Conservation (phyloP, 2,113 vertebrate species). For the Fulmarus glacialis region DNA sequence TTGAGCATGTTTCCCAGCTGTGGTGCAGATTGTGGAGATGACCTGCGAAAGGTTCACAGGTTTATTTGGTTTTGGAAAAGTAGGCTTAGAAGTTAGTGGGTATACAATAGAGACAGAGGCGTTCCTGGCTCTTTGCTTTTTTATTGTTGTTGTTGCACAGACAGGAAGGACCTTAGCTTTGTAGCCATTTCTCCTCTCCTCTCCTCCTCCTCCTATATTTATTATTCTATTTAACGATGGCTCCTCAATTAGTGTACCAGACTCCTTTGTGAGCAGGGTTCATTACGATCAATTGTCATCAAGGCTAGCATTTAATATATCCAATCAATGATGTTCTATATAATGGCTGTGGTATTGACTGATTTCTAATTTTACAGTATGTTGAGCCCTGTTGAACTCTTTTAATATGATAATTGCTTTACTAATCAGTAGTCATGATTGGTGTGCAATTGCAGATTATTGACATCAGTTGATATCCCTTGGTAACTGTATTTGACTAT, state of each 20-base stretch:
- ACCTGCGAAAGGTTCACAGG: not conserved
- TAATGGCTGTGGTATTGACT: not conserved
- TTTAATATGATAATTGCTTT: slow-evolving; percentile 63
- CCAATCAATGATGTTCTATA: slow-evolving; percentile 25
- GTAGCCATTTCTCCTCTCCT: not conserved
- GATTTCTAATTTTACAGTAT: slow-evolving; percentile 47
- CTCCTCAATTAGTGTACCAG: slow-evolving; percentile 32
- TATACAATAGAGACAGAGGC: not conserved
- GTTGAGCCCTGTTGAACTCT: slow-evolving; percentile 52
- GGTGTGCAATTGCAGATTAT: not conserved
- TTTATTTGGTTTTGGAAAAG: not conserved
- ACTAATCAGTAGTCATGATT: slow-evolving; percentile 40
- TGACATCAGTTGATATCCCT: not conserved
- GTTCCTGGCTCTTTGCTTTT: not conserved
- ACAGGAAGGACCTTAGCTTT: not conserved
- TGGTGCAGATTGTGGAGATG: not conserved
- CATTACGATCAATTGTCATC: slow-evolving; percentile 42
- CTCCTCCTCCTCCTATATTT: not conserved
- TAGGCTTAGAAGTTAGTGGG: not conserved
- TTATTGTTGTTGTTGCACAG: not conserved
- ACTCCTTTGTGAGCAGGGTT: slow-evolving; percentile 24
- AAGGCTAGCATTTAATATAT: not conserved
- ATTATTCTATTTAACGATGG: not conserved
- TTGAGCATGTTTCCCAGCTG: not conserved
- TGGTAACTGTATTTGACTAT: not conserved